phyloP scores from a whole-genome alignment of 2,888 invertebrate species.

The Campaea margaritaria region DNA sequence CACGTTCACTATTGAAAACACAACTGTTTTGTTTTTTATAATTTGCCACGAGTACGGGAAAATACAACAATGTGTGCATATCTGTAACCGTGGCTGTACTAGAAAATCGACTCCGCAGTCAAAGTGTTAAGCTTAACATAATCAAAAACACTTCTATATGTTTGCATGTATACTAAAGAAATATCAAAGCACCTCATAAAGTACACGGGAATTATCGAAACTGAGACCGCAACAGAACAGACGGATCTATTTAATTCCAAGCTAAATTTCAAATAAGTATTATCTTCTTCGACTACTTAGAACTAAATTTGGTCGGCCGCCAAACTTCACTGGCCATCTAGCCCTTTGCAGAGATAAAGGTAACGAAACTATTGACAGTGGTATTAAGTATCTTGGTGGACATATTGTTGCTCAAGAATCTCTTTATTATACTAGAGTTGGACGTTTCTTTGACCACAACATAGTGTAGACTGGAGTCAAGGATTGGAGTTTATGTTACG shows the following conservation, averaged over 20 bases:
- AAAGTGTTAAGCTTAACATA: no score
- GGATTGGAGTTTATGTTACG: no score
- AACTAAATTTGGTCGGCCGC: constrained; percentile 52
- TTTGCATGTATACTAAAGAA: neutral
- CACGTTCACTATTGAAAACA: no score
- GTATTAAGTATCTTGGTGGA: constrained; percentile 27
- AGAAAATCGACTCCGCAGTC: no score
- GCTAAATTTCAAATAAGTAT: constrained; percentile 45
- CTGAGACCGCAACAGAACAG: constrained; percentile 43
- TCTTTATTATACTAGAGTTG: constrained; percentile 1
- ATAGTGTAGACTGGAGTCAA: no score
- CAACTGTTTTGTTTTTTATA: no score
- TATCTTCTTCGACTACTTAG: constrained; percentile 54
- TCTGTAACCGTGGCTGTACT: no score
- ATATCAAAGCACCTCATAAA: constrained; percentile 31
- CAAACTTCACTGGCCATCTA: constrained; percentile 50
- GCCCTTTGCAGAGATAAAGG: constrained; percentile 43
- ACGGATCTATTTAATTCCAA: constrained; percentile 46
- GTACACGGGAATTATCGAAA: constrained; percentile 33
- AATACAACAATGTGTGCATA: no score
- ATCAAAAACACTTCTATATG: no score
- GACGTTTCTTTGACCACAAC: no score
- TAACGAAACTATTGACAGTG: constrained; percentile 32
- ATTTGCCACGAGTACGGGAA: no score
- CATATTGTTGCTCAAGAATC: constrained; percentile 11